Evolutionary conservation across 2,888 invertebrate species (phyloP), one percentile per base, ranked within the genome.

Genomic region (Agapostemon virescens): DNA sequence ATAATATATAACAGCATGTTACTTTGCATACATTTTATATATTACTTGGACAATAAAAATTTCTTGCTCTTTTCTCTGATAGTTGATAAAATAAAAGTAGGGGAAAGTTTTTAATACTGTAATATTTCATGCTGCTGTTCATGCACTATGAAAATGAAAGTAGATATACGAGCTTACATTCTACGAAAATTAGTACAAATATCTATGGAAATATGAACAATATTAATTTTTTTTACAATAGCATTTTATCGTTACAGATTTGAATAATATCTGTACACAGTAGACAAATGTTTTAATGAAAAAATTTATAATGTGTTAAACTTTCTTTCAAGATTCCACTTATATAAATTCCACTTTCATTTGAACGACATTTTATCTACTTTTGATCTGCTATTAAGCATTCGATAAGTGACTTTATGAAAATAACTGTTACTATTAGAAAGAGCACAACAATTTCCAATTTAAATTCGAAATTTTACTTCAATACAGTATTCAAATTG

Each of bases 91-190:
- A 23, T 23, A 26, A 66, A 40, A 63, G 9, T 17, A 26, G 20
- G 5, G 45, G 2, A 3, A 63, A 36, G 36, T 36, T 33, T 36
- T 63, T 36, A 63, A 20, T 63, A 36, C 36, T 71, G 23, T 6
- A 69, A 78, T 80, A 85, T 73, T 66, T 69, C 80, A 79, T 84
- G 58, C 78, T 82, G 75, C 82, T 80, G 55, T 49, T 69, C 52
- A 70, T 40, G 55, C 23, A 30, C 17, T 17, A 45, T 70, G 49
- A 45, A 74, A 73, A 70, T 75, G 61, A 40, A 69, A 45, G n/a
- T 49, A 75, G 55, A 42, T 72, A 77, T 66, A 70, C 15, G 38
- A 69, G 36, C 74, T 83, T 74, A 79, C 71, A 63, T 68, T 36
- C 67, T 83, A 70, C 38, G 15, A 71, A 40, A 42, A 36, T 49